phyloP scores from a whole-genome alignment of 2,888 invertebrate species.

The Drosophila robusta region DNA sequence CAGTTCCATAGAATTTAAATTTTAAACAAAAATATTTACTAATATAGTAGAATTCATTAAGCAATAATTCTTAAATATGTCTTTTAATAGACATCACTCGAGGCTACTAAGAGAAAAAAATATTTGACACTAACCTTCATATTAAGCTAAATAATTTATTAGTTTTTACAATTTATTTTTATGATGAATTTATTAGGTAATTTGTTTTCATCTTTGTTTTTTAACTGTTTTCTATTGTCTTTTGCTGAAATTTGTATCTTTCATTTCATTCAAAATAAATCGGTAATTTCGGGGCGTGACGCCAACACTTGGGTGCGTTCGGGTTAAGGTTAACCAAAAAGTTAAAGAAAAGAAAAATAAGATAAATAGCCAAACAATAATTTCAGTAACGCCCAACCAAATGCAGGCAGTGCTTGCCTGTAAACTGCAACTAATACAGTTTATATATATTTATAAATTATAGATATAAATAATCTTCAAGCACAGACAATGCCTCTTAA shows the following conservation, averaged over 20 bases:
- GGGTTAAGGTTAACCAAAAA: constrained; percentile 29
- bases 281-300: constrained; percentile 14
- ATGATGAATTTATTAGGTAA: constrained; percentile 23
- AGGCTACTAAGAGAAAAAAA: constrained; percentile 22
- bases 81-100: constrained; percentile 9
- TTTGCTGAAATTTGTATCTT: constrained; percentile 15
- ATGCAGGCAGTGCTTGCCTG: constrained; percentile 8
- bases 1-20: constrained; percentile 37
- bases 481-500: constrained; percentile 29
- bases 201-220: constrained; percentile 8
- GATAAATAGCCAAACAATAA: neutral
- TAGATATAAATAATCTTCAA: constrained; percentile 9
- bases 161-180: constrained; percentile 28
- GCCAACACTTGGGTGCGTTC: constrained; percentile 31
- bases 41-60: constrained; percentile 30
- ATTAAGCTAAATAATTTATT: constrained; percentile 46
- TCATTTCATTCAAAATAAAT: constrained; percentile 13
- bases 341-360: neutral
- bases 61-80: constrained; percentile 45
- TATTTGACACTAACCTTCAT: constrained; percentile 30
- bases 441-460: constrained; percentile 9
- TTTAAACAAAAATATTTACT: constrained; percentile 17
- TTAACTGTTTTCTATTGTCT: constrained; percentile 20
- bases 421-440: constrained; percentile 31
- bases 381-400: neutral